phyloP scores from a whole-genome alignment of 2,888 invertebrate species.

The Drosophila koepferae region DNA sequence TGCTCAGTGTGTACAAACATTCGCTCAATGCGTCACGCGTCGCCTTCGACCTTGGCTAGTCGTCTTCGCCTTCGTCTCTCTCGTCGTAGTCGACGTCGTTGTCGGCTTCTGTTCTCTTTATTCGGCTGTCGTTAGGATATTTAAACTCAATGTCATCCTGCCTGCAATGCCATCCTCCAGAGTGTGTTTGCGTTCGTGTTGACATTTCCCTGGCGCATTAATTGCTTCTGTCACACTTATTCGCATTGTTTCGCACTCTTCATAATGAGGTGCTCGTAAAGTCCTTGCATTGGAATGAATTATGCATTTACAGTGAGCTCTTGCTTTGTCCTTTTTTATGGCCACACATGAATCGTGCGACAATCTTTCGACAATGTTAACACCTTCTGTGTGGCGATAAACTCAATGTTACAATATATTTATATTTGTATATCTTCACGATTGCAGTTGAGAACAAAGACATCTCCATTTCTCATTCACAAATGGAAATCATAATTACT shows the following conservation, averaged over 20 bases:
- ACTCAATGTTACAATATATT: not conserved
- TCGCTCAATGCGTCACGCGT: constrained; percentile 70
- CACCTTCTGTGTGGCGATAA: constrained; percentile 49
- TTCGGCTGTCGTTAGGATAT: constrained; percentile 57
- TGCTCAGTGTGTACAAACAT: constrained; percentile 75
- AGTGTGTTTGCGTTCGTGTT: constrained; percentile 50
- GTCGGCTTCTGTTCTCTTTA: constrained; percentile 63
- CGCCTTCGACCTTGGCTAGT: constrained; percentile 63
- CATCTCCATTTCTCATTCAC: not conserved
- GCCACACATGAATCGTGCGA: constrained; percentile 34
- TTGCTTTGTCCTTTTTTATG: constrained; percentile 38
- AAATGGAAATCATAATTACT: not conserved
- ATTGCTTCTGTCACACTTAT: constrained; percentile 80
- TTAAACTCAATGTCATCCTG: constrained; percentile 67
- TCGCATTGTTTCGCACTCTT: constrained; percentile 62
- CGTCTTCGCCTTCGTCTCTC: constrained; percentile 38
- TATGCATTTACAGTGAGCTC: constrained; percentile 39
- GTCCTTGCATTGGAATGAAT: constrained; percentile 42
- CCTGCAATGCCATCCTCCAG: constrained; percentile 36
- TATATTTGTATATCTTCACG: not conserved
- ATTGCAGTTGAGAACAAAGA: not conserved
- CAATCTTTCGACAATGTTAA: constrained; percentile 47
- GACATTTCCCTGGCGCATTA: constrained; percentile 70
- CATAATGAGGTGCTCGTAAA: constrained; percentile 69
- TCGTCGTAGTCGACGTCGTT: constrained; percentile 33